A percentile compares a stretch with the other conserved stretches of the same genome.
Conservation (phyloP, 2,797 vertebrate genomes). For the Xenopus petersii region DNA sequence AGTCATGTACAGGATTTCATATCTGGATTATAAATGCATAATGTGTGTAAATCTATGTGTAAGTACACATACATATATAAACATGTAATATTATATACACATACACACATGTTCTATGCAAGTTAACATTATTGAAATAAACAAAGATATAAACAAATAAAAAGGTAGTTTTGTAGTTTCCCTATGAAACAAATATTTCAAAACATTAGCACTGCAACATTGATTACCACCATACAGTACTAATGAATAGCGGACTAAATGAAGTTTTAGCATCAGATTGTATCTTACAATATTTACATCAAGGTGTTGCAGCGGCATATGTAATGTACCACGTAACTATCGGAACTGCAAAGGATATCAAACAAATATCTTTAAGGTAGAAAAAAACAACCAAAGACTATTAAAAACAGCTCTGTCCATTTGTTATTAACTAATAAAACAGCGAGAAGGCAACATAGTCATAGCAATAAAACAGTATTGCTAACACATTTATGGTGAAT, state of each 20-base stretch:
- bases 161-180: slow-evolving; percentile 59
- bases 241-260: background rate
- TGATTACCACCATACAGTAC: slow-evolving; percentile 18
- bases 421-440: background rate
- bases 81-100: slow-evolving; percentile 24
- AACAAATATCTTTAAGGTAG: background rate
- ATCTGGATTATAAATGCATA: slow-evolving; percentile 63
- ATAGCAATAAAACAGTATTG: slow-evolving; percentile 33
- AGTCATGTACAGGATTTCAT: slow-evolving; percentile 74
- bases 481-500: slow-evolving; percentile 23
- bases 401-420: background rate
- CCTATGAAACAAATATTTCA: slow-evolving; percentile 34
- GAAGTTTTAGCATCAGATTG: background rate
- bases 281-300: background rate
- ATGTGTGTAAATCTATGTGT: slow-evolving; percentile 68
- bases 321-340: background rate
- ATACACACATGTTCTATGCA: slow-evolving; percentile 59
- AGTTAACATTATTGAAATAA: slow-evolving; percentile 62
- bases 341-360: background rate
- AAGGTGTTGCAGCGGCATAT: background rate
- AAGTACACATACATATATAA: slow-evolving; percentile 66
- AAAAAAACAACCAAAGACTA: background rate
- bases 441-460: slow-evolving; percentile 4
- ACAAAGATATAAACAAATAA: slow-evolving; percentile 68
- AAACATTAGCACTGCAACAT: slow-evolving; percentile 11